Percentiles rank a stretch among this genome's conserved stretches.
These are phyloP conservation scores for Chiloscyllium plagiosum DNA, from an alignment of 2,113 vertebrate species.

Conservation along the genomic window DNA sequence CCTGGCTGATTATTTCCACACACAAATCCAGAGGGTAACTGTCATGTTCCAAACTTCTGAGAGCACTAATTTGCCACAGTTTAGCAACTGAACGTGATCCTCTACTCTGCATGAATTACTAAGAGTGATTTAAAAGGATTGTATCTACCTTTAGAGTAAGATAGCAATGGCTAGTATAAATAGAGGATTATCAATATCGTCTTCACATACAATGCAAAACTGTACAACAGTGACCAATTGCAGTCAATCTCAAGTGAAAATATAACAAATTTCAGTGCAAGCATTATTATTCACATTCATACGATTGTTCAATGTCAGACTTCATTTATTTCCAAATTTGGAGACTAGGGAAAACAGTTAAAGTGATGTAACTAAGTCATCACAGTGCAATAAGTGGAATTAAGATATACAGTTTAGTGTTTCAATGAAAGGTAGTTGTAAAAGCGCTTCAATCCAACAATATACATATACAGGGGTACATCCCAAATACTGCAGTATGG, in stretches of 20 bases:
- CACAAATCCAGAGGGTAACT: background rate
- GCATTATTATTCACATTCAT: background rate
- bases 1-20: background rate
- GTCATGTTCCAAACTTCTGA: background rate
- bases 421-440: background rate
- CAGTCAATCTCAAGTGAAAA: background rate
- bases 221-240: background rate
- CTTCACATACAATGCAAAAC: background rate
- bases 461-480: background rate
- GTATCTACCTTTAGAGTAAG: background rate
- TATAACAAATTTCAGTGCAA: background rate
- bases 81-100: background rate
- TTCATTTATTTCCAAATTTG: conserved; percentile 23
- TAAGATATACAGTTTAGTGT: background rate
- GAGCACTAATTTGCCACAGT: background rate
- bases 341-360: background rate
- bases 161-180: background rate
- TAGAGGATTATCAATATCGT: background rate
- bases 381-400: conserved; percentile 20
- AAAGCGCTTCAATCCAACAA: background rate
- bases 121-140: background rate
- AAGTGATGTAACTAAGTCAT: background rate
- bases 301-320: background rate
- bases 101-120: background rate
- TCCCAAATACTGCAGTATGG: background rate